phyloP scores from a whole-genome alignment of 2,113 vertebrate genomes.

The Siphamia tubifer region DNA sequence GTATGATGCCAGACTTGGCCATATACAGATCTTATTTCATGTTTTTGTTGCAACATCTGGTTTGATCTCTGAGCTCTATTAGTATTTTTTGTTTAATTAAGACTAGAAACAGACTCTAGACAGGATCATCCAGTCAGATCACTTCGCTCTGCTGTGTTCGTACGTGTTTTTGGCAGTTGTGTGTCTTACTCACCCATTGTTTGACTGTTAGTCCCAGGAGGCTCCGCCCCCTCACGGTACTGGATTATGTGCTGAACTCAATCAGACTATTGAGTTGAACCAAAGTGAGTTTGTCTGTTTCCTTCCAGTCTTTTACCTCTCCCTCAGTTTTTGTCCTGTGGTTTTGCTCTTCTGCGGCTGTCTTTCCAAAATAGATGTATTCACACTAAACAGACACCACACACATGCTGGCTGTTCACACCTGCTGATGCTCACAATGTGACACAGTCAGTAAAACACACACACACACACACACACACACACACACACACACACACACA shows the following conservation, averaged over 20 bases:
- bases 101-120: neutral
- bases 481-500: constrained; percentile 25
- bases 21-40: neutral
- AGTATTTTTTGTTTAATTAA: neutral
- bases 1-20: neutral
- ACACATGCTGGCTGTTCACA: constrained; percentile 48
- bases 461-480: neutral
- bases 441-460: constrained; percentile 38
- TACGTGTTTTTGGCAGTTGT: neutral
- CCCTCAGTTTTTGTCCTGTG: constrained; percentile 18
- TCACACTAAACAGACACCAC: constrained; percentile 45
- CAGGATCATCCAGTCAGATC: neutral
- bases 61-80: neutral
- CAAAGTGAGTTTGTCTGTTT: neutral
- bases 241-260: constrained; percentile 64
- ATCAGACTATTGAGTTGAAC: constrained; percentile 52
- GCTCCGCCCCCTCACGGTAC: constrained; percentile 25
- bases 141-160: neutral
- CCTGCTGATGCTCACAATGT: constrained; percentile 42
- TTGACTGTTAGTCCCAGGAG: constrained; percentile 60
- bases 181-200: constrained; percentile 40
- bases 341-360: constrained; percentile 16
- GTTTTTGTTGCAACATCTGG: neutral
- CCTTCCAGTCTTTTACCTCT: neutral
- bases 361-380: constrained; percentile 54